Evolutionary conservation across 2,113 vertebrate genomes (phyloP).

Genomic region (Carlito syrichta): DNA sequence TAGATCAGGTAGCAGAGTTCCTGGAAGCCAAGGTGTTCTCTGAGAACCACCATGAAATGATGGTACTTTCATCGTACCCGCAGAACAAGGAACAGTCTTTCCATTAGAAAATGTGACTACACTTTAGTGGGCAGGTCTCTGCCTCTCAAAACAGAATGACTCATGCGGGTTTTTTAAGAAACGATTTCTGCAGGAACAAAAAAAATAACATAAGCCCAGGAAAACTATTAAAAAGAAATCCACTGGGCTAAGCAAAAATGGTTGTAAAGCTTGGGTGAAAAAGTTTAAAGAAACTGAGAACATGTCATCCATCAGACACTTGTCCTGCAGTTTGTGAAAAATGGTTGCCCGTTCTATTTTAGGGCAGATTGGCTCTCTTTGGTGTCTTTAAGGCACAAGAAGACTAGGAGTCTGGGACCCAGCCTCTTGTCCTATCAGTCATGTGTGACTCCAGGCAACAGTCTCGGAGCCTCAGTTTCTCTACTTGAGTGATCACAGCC

Average conservation of each 20-base stretch:
- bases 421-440: not conserved
- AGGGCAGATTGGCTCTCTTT: not conserved
- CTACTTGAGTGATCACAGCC: too few relatives aligned
- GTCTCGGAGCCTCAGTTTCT: not conserved
- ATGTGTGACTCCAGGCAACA: not conserved
- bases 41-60: not conserved
- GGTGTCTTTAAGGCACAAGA: not conserved
- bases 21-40: not conserved
- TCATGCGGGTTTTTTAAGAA: conserved; percentile 24
- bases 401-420: not conserved
- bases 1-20: not conserved
- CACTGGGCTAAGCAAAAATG: not conserved
- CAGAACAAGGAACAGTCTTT: not conserved
- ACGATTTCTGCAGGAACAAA: not conserved
- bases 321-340: not conserved
- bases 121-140: not conserved
- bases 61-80: not conserved
- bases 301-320: not conserved
- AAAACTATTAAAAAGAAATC: conserved; percentile 37
- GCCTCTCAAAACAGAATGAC: conserved; percentile 28
- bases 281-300: not conserved
- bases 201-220: not conserved
- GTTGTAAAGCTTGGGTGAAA: not conserved
- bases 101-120: not conserved
- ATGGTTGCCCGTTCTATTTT: not conserved